Evolutionary conservation across 2,113 vertebrate species (phyloP).

Genomic region (Tragelaphus imberbis): DNA sequence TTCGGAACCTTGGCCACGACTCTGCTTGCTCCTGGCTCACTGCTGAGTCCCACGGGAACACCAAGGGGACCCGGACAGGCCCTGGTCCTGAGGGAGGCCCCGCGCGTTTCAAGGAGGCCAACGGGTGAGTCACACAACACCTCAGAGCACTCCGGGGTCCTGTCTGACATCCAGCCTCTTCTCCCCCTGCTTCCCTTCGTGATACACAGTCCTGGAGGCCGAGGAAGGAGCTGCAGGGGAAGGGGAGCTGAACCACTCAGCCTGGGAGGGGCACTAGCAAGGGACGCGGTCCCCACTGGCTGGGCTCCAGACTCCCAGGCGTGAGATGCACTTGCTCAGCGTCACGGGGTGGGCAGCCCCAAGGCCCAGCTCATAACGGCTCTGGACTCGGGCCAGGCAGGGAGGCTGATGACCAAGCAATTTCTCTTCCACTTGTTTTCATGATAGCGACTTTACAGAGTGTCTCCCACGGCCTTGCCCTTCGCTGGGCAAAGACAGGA

Average conservation of each 20-base stretch:
- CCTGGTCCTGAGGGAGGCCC: background rate
- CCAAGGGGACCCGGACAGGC: background rate
- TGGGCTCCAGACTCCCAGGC: background rate
- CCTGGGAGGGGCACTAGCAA: rapidly evolving
- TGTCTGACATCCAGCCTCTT: rapidly evolving
- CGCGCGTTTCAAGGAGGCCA: background rate
- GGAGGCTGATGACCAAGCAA: background rate
- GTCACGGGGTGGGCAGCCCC: rapidly evolving
- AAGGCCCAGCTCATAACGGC: background rate
- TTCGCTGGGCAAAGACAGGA: background rate
- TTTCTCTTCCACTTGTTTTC: background rate
- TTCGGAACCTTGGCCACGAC: background rate
- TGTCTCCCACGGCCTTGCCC: background rate
- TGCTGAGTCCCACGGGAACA: background rate
- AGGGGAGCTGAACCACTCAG: background rate
- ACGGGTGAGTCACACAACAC: background rate
- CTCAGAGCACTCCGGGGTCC: background rate
- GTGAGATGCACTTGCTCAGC: rapidly evolving
- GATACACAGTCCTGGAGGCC: background rate
- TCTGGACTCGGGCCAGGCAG: background rate
- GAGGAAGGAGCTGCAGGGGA: too few species aligned
- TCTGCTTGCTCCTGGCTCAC: background rate
- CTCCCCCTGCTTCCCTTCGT: background rate
- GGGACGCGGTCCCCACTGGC: background rate
- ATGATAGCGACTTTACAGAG: background rate